A percentile compares a stretch with the other conserved stretches of the same genome.
phyloP scores from a whole-genome alignment of 2,888 invertebrate genomes.

The Andrena chrysosceles region DNA sequence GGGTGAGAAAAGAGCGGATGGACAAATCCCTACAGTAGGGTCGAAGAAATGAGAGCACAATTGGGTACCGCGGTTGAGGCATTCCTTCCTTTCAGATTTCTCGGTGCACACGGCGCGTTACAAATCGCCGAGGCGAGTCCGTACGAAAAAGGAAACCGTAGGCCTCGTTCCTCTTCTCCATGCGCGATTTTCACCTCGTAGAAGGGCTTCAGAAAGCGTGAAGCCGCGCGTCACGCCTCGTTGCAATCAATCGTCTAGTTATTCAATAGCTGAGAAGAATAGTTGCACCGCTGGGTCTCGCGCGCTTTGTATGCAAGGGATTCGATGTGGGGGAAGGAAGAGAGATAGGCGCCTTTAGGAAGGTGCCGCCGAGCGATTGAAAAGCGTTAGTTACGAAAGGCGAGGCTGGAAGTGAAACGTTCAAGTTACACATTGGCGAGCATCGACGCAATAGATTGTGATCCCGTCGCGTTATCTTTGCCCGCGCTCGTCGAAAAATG shows the following conservation, averaged over 20 bases:
- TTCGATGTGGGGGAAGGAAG: too few species aligned
- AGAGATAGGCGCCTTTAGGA: too few species aligned
- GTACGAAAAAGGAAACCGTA: constrained; percentile 46
- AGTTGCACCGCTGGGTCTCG: neutral
- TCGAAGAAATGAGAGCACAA: too few species aligned
- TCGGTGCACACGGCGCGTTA: neutral
- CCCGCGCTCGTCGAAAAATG: neutral
- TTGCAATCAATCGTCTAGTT: constrained; percentile 69
- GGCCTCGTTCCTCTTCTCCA: constrained; percentile 40
- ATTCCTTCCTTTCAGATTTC: neutral
- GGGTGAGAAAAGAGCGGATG: too few species aligned
- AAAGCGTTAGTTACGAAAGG: constrained; percentile 3
- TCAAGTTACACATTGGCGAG: constrained; percentile 8
- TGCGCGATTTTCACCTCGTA: constrained; percentile 67
- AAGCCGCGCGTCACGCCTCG: constrained; percentile 68
- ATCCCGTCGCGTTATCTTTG: constrained; percentile 32
- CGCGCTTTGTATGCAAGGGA: neutral
- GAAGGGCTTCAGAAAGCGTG: constrained; percentile 75
- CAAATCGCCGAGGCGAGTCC: neutral
- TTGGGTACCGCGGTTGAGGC: neutral
- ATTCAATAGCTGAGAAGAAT: constrained; percentile 59
- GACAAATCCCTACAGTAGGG: too few species aligned
- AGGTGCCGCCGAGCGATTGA: too few species aligned
- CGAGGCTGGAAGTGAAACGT: constrained; percentile 32
- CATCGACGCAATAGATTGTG: constrained; percentile 41